Conservation (phyloP, 1,140 invertebrate genomes). For the Notospermus geniculatus region DNA sequence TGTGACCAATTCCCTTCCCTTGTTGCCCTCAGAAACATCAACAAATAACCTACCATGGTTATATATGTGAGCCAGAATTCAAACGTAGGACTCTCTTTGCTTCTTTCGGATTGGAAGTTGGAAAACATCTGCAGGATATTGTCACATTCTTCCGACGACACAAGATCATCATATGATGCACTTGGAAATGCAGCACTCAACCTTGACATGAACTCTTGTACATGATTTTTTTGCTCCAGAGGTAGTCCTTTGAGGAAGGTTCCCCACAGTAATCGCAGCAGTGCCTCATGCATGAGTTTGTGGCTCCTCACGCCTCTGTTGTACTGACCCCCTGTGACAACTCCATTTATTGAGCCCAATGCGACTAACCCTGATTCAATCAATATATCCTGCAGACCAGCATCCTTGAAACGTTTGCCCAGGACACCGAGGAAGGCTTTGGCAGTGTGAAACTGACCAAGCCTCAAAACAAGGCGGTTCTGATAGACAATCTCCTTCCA, state of each 20-base stretch:
- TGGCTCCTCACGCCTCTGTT: slow-evolving; percentile 23
- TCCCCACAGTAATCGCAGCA: neutral
- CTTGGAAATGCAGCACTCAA: too few relatives aligned
- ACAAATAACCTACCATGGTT: neutral
- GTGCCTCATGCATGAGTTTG: slow-evolving; percentile 4
- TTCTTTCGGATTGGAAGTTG: neutral
- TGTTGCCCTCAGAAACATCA: neutral
- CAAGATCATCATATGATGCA: too few relatives aligned
- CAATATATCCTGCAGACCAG: slow-evolving; percentile 25
- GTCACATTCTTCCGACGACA: neutral
- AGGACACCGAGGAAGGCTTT: slow-evolving; percentile 25
- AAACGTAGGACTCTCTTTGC: neutral
- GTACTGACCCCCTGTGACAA: slow-evolving; percentile 29
- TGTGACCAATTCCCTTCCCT: slow-evolving; percentile 9
- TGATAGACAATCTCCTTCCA: slow-evolving; percentile 16
- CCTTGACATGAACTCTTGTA: too few relatives aligned
- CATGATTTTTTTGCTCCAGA: too few relatives aligned
- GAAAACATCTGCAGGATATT: neutral
- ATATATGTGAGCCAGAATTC: neutral
- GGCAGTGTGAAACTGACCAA: slow-evolving; percentile 30
- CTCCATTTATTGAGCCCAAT: slow-evolving; percentile 23
- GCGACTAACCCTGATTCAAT: slow-evolving; percentile 29
- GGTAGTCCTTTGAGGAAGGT: neutral
- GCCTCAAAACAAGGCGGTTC: slow-evolving; percentile 18
- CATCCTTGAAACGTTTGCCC: slow-evolving; percentile 31